These are phyloP conservation scores for Patella depressa DNA, from an alignment of 2,888 invertebrate species.

Conservation along the genomic window DNA sequence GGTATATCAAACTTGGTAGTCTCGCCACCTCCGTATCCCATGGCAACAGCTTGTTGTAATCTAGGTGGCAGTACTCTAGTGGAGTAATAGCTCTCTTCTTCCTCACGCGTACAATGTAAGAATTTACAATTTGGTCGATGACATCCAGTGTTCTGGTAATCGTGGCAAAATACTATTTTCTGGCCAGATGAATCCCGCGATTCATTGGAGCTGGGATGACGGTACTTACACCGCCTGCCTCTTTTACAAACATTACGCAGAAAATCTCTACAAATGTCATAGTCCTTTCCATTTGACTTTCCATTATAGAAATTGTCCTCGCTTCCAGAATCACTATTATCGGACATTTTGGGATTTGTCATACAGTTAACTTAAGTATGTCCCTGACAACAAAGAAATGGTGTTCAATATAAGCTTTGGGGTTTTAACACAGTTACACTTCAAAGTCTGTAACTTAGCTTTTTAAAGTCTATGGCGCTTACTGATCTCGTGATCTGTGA, in stretches of 20 bases:
- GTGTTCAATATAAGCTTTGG: too few species aligned
- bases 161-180: conserved; percentile 75
- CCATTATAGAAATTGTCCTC: conserved; percentile 40
- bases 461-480: too few species aligned
- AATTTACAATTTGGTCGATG: conserved; percentile 82
- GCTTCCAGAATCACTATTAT: conserved; percentile 61
- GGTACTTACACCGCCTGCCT: conserved; percentile 76
- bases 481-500: too few species aligned
- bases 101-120: conserved; percentile 82
- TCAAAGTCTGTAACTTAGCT: too few species aligned
- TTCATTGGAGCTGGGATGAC: conserved; percentile 72
- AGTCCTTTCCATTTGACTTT: conserved; percentile 39
- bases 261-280: conserved; percentile 77
- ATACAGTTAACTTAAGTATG: background rate
- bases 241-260: conserved; percentile 76
- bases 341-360: conserved; percentile 48
- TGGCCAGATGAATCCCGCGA: conserved; percentile 58
- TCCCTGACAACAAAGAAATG: too few species aligned
- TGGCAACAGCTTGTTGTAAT: conserved; percentile 65
- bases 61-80: conserved; percentile 80
- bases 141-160: conserved; percentile 82
- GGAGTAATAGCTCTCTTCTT: conserved; percentile 80
- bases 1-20: conserved; percentile 68
- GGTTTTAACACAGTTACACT: too few species aligned
- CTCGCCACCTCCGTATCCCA: conserved; percentile 57